phyloP scores from a whole-genome alignment of 2,797 vertebrate genomes.

The Danio choprae region DNA sequence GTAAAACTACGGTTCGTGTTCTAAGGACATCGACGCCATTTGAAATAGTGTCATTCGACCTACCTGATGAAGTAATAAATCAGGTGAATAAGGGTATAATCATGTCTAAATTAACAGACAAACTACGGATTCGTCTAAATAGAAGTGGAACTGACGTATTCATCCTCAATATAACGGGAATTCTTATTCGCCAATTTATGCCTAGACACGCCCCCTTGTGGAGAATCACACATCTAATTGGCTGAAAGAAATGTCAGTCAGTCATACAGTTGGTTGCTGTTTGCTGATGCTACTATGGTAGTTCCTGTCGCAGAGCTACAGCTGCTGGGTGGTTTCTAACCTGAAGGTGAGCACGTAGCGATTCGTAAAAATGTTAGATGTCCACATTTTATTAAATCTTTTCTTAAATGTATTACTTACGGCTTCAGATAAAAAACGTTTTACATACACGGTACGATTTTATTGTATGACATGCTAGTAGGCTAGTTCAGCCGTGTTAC shows the following conservation, averaged over 20 bases:
- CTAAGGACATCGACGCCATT: too few relatives aligned
- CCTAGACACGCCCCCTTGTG: background rate
- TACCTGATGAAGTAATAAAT: background rate
- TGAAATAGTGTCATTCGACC: background rate
- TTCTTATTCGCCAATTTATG: slow-evolving; percentile 4
- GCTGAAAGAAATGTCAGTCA: slow-evolving; percentile 34
- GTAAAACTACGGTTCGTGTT: background rate
- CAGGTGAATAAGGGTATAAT: background rate
- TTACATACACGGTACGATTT: background rate
- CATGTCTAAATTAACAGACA: background rate
- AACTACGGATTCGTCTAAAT: background rate
- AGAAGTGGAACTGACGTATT: background rate
- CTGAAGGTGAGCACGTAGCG: background rate
- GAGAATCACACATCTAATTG: slow-evolving; percentile 22
- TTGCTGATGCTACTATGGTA: slow-evolving; percentile 21
- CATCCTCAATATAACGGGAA: background rate
- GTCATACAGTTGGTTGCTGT: background rate
- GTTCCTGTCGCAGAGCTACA: slow-evolving; percentile 18
- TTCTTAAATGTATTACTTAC: background rate
- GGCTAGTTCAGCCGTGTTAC: slow-evolving; percentile 20
- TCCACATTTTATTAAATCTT: background rate
- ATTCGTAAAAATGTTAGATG: background rate
- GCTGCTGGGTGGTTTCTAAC: background rate
- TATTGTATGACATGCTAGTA: background rate
- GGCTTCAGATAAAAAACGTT: background rate